Evolutionary conservation across 2,888 invertebrate genomes (phyloP).

Genomic region (Nephrotoma guestfalica): DNA sequence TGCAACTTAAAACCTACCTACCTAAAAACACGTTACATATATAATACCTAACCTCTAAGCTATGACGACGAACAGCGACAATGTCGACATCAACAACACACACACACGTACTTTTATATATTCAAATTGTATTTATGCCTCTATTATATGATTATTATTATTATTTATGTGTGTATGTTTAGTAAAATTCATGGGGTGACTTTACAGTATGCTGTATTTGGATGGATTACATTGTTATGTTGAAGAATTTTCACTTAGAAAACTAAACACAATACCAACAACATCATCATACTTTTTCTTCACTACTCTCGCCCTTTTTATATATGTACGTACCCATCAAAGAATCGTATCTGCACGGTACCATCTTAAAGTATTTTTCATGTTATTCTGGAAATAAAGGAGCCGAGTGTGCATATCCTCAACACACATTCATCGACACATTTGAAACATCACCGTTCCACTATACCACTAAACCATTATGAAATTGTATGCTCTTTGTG

Average conservation of each 20-base stretch:
- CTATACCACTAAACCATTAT: background rate
- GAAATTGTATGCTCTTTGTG: background rate
- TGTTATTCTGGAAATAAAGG: background rate
- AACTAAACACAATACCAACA: background rate
- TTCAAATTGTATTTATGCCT: background rate
- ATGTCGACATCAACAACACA: background rate
- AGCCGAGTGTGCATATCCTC: background rate
- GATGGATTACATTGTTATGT: background rate
- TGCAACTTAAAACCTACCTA: background rate
- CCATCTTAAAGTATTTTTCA: background rate
- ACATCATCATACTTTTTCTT: background rate
- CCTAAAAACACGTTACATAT: background rate
- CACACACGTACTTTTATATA: background rate
- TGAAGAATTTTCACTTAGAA: background rate
- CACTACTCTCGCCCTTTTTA: background rate
- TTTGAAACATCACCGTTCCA: background rate
- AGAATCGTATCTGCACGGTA: background rate
- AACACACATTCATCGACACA: background rate
- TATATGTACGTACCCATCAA: background rate
- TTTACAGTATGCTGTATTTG: background rate
- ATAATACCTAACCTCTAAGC: background rate
- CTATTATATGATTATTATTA: background rate
- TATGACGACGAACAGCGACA: background rate
- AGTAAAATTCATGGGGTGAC: background rate
- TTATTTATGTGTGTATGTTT: background rate